These are phyloP conservation scores for Dryobota labecula DNA, from an alignment of 2,888 invertebrate species.

Conservation along the genomic window DNA sequence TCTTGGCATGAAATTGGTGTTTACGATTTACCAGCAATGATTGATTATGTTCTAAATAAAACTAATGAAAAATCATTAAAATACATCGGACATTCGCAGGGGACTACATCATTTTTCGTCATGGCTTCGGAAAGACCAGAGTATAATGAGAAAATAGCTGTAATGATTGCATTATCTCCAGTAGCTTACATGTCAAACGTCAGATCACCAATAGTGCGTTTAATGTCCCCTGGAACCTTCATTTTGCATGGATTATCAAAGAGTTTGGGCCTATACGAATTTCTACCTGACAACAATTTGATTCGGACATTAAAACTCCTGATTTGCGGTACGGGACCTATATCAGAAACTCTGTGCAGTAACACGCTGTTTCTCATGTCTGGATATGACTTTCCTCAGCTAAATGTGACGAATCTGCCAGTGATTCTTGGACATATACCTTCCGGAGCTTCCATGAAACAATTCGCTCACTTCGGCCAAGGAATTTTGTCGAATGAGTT, in stretches of 20 bases:
- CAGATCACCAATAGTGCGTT: constrained; percentile 77
- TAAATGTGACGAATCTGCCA: constrained; percentile 91
- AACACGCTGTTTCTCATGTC: constrained; percentile 90
- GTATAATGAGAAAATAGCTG: constrained; percentile 89
- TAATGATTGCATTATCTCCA: constrained; percentile 90
- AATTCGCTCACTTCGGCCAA: constrained; percentile 90
- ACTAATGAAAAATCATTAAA: constrained; percentile 90
- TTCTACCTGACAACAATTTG: constrained; percentile 91
- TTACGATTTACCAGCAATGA: constrained; percentile 94
- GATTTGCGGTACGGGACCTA: constrained; percentile 83
- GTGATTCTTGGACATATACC: constrained; percentile 89
- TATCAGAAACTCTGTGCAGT: constrained; percentile 89
- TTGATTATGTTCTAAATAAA: constrained; percentile 91
- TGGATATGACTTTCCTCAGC: constrained; percentile 90
- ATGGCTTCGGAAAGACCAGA: constrained; percentile 89
- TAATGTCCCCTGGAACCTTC: constrained; percentile 74
- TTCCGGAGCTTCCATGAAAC: constrained; percentile 89
- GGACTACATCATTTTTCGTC: constrained; percentile 91
- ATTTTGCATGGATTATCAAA: constrained; percentile 71
- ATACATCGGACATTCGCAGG: constrained; percentile 93
- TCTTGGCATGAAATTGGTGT: constrained; percentile 95
- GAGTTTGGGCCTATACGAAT: constrained; percentile 90
- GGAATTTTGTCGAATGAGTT: constrained; percentile 77
- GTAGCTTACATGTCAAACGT: constrained; percentile 88
- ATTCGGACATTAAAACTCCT: constrained; percentile 82